Evolutionary conservation across 2,113 vertebrate species (phyloP), one percentile per base, ranked within the genome.

Genomic region (Cebidichthys violaceus): DNA sequence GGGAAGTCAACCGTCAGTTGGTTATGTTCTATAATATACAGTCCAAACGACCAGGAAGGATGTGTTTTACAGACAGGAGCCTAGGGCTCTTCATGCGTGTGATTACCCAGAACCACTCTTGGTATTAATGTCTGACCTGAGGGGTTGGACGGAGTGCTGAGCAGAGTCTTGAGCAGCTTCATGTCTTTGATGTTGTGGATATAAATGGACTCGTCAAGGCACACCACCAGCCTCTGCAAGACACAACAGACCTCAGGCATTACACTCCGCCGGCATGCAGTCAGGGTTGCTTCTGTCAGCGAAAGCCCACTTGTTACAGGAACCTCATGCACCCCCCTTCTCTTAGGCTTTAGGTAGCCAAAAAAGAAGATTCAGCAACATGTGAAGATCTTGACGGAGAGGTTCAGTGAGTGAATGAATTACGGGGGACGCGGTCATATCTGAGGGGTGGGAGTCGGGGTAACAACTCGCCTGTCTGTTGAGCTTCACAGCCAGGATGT

Each of bases 111-210:
- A 29, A 29, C 17, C 37, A 24, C 39, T 41, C 22, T 47, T 4
- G 22, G 10, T 37, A 0, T 29, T 10, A 2, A 33, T 7, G 5
- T 60, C 35, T 84, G 87, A 97, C 97, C 97, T 94, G 96, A 95
- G 9, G 95, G 89, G 81, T 98, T 98, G 39, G 93, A 82, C 13
- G 97, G 97, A 0, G 95, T 95, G 87, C 97, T 96, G 87, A 97
- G 85, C 83, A 99, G 95, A 43, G 97, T 98, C 93, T 97, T 97
- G 84, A 99, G 81, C 87, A 99, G 95, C 89, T 98, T 99, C 97
- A 98, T 97, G 89, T 99, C 97, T 87, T 98, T 99, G 71, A 99
- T 99, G 91, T 97, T 98, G 90, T 98, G 97, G 73, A 98, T 97
- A 83, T 97, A 97, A 90, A 97, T 96, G 9, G 96, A 96, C 69